These are phyloP conservation scores for Tetraodon nigroviridis DNA, from an alignment of 2,113 vertebrate species.

Conservation along the genomic window DNA sequence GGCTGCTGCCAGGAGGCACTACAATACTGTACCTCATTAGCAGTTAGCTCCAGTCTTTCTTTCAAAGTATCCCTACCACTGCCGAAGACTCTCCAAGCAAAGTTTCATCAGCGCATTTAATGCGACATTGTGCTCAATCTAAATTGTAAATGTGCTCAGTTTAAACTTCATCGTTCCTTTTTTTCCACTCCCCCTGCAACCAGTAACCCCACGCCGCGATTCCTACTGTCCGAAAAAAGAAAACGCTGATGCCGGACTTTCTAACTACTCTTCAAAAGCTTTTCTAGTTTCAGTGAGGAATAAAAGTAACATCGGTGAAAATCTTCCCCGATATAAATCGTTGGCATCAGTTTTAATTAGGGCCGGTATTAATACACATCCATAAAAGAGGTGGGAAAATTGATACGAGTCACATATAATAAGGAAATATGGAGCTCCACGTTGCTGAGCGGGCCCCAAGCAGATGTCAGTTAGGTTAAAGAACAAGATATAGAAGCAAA, in stretches of 20 bases:
- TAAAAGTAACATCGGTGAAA: conserved; percentile 24
- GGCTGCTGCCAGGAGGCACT: conserved; percentile 65
- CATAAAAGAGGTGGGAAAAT: conserved; percentile 46
- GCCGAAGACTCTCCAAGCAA: conserved; percentile 30
- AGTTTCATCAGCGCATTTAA: conserved; percentile 7
- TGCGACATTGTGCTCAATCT: conserved; percentile 18
- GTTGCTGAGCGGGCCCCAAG: conserved; percentile 11
- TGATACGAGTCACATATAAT: conserved; percentile 56
- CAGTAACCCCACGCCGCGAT: not conserved
- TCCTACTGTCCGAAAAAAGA: not conserved
- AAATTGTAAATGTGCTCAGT: conserved; percentile 41
- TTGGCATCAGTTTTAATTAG: conserved; percentile 48
- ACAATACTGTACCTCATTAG: conserved; percentile 69
- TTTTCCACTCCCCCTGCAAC: not conserved
- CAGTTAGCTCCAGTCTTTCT: conserved; percentile 56
- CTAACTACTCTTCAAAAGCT: conserved; percentile 24
- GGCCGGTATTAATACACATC: conserved; percentile 33
- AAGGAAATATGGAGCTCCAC: conserved; percentile 17
- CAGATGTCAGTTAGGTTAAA: conserved; percentile 37
- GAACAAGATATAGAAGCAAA: conserved; percentile 18
- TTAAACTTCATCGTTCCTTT: not conserved
- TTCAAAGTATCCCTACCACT: conserved; percentile 53
- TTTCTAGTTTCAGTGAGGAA: conserved; percentile 16
- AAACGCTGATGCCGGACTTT: conserved; percentile 44
- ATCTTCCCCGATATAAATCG: conserved; percentile 48